Conservation (phyloP, 1,140 invertebrate species). For the Lineus longissimus region DNA sequence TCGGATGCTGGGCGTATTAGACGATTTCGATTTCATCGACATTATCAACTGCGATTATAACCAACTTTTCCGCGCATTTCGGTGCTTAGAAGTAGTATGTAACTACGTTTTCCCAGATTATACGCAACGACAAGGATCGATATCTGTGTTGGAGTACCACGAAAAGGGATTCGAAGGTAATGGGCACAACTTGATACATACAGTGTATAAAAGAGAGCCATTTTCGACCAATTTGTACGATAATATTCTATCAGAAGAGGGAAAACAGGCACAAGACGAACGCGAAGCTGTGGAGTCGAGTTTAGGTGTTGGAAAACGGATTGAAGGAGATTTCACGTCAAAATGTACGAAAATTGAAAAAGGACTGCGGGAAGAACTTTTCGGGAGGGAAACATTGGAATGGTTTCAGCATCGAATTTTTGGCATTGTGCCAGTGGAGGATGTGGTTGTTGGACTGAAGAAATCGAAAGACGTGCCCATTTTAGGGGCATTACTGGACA, state of each 20-base stretch:
- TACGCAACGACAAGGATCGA: constrained; percentile 1
- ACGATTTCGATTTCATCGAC: constrained; percentile 3
- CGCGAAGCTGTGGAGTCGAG: background rate
- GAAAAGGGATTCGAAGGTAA: constrained; percentile 1
- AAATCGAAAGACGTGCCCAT: constrained; percentile 1
- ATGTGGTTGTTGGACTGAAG: background rate
- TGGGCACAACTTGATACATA: background rate
- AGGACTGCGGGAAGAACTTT: background rate
- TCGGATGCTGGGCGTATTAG: background rate
- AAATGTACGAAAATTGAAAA: constrained; percentile 3
- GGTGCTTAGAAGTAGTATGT: constrained; percentile 8
- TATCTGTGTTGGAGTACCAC: constrained; percentile 1
- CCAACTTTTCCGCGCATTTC: constrained; percentile 5
- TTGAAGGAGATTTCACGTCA: constrained; percentile 1
- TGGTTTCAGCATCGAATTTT: constrained; percentile 4
- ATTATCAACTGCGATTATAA: constrained; percentile 7
- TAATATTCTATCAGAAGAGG: constrained; percentile 5
- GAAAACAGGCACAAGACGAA: background rate
- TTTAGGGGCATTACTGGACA: constrained; percentile 1
- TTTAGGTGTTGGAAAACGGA: background rate
- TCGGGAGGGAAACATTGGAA: constrained; percentile 1
- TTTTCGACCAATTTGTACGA: background rate
- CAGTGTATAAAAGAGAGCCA: constrained; percentile 3
- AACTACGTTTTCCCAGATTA: constrained; percentile 5
- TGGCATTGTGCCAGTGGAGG: background rate